These are phyloP conservation scores for Lamellibrachia satsuma DNA, from an alignment of 2,888 invertebrate species.

Conservation along the genomic window DNA sequence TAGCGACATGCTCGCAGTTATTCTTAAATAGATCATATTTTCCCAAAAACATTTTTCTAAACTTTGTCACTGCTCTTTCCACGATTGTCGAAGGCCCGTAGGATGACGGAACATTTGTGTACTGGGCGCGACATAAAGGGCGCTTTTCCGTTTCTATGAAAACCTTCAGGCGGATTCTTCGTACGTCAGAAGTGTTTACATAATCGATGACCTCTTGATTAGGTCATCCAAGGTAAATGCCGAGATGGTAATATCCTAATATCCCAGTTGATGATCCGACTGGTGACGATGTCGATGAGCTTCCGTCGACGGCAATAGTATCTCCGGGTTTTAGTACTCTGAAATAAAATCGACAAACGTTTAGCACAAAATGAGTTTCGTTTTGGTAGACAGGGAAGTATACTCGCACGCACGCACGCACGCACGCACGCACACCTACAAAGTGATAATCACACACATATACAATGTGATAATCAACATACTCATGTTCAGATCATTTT, in stretches of 20 bases:
- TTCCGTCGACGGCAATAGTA: no score
- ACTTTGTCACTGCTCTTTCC: not conserved
- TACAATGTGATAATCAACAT: no score
- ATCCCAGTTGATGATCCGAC: no score
- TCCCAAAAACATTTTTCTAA: not conserved
- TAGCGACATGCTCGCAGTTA: not conserved
- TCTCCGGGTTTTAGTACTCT: no score
- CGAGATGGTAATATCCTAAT: not conserved
- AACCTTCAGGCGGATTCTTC: not conserved
- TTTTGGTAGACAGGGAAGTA: no score
- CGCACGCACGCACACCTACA: no score
- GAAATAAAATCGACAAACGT: no score
- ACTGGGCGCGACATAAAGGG: not conserved
- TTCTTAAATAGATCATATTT: not conserved
- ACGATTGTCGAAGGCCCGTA: not conserved
- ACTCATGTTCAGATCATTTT: no score
- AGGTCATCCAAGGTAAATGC: not conserved
- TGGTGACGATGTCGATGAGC: no score
- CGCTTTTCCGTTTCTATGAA: not conserved
- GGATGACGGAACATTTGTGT: not conserved
- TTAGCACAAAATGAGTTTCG: no score
- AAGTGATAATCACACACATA: no score
- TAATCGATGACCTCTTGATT: not conserved
- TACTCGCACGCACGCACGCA: no score
- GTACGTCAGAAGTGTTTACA: not conserved